Base-by-base conservation (phyloP, 2,797 vertebrate species). In the Acridotheres tristis region DNA sequence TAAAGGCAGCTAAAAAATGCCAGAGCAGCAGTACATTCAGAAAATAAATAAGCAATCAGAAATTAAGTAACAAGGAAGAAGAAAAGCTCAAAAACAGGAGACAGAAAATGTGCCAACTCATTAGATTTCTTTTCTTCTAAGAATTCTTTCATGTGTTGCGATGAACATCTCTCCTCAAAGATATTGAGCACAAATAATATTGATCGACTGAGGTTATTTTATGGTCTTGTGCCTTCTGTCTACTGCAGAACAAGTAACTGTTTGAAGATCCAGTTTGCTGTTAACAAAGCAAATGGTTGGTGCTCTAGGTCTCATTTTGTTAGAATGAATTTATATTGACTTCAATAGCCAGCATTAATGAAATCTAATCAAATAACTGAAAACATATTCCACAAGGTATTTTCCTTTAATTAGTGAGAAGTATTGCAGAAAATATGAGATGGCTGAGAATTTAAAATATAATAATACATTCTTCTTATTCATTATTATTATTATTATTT, bases 401-500 rank as follows among this genome's bases (percentile, higher is more conserved):
- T 96, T 97, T 96, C 30, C 92, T 95, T 96, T 97, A 97, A 97
- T 97, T 96, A 97, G 68, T 93, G 81, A 80, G 84, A 90, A 72
- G 30, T 89, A 96, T 88, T 97, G 78, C 63, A 93, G 88, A 95
- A 96, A 95, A 90, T 93, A 72, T 74, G 54, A 96, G 50, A 85
- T 85, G 73, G 43, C 21, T 89, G 94, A 94, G 92, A 78, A 92
- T 93, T 97, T 71, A 48, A 93, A 88, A 92, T 32, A 47, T 65
- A 95, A 66, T 10, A 85, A 77, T 85, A 45, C 53, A 93, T 94
- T 96, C 91, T 47, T 82, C 38, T 88, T 75, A 38, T 23, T 75
- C 12, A 43, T 67, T 51, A 36, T 36, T 36, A 36, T 36, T 36
- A 42, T 43, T 75, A 75, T 51, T 51, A 29, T 18, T 74, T 50